Evolutionary conservation across 2,113 vertebrate species (phyloP).

Genomic region (Xiphophorus hellerii): DNA sequence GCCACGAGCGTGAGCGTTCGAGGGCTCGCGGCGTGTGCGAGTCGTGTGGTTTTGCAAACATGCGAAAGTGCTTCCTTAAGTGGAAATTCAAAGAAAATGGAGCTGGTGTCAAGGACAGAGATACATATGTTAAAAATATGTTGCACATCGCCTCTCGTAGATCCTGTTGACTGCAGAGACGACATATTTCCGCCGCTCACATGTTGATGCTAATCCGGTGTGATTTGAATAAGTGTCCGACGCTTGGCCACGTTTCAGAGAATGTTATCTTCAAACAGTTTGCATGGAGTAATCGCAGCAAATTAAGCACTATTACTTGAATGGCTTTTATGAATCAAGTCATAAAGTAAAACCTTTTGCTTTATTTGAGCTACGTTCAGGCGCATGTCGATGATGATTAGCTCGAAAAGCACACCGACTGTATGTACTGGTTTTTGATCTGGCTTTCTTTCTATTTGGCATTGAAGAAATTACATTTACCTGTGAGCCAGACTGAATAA

Average conservation of each 20-base stretch:
- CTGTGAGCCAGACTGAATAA: no score
- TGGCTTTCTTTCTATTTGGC: no score
- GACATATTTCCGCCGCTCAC: slow-evolving; percentile 33
- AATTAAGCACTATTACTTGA: slow-evolving; percentile 70
- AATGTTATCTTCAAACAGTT: slow-evolving; percentile 63
- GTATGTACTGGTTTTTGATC: background rate
- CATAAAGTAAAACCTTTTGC: slow-evolving; percentile 51
- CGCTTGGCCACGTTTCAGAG: background rate
- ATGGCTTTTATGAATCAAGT: slow-evolving; percentile 81
- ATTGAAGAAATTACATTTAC: no score
- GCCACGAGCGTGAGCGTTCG: slow-evolving; percentile 40
- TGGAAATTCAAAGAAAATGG: slow-evolving; percentile 71
- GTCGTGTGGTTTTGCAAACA: slow-evolving; percentile 41
- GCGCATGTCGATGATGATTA: background rate
- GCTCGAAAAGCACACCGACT: background rate
- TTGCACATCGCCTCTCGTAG: slow-evolving; percentile 48
- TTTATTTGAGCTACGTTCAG: background rate
- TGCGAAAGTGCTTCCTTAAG: slow-evolving; percentile 75
- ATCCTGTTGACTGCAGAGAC: slow-evolving; percentile 54
- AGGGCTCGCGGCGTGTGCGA: slow-evolving; percentile 19
- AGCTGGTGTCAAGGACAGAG: slow-evolving; percentile 72
- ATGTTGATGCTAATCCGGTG: slow-evolving; percentile 27
- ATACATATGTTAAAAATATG: slow-evolving; percentile 75
- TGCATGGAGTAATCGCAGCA: slow-evolving; percentile 69
- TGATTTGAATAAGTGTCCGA: slow-evolving; percentile 13